phyloP scores from a whole-genome alignment of 2,113 vertebrate species.

The Cettia cetti region DNA sequence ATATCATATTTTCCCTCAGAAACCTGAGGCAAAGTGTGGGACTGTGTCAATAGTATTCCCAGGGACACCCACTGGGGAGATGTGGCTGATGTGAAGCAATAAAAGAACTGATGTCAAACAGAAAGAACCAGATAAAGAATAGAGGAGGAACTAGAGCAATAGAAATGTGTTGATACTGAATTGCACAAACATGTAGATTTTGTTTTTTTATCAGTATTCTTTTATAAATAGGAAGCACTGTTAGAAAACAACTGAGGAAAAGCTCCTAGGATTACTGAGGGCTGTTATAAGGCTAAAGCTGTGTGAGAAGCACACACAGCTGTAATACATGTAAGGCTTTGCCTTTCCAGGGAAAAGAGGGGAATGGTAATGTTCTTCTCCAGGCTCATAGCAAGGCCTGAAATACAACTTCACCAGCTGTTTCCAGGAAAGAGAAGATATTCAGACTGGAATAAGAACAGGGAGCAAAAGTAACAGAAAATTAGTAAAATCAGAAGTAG shows the following conservation, averaged over 20 bases:
- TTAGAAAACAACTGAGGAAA: not conserved
- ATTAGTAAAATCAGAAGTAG: not conserved
- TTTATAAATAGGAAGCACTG: not conserved
- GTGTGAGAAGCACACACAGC: not conserved
- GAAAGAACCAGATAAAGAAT: not conserved
- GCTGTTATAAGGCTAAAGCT: not conserved
- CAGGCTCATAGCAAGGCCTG: not conserved
- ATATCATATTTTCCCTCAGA: not conserved
- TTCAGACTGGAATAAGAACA: not conserved
- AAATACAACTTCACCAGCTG: slow-evolving; percentile 13
- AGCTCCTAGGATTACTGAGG: not conserved
- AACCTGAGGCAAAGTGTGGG: not conserved
- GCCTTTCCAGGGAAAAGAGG: not conserved
- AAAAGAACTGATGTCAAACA: not conserved
- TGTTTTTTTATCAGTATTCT: not conserved
- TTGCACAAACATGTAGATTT: not conserved
- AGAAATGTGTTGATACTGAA: not conserved
- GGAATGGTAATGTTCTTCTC: not conserved
- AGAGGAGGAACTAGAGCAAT: not conserved
- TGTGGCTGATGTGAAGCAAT: not conserved
- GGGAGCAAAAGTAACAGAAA: not conserved
- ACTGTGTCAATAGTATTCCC: not conserved
- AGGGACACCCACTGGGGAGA: not conserved
- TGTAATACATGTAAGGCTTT: not conserved
- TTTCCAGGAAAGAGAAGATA: not conserved